Evolutionary conservation across 2,888 invertebrate genomes (phyloP).

Genomic region (Eristalis intricaria): DNA sequence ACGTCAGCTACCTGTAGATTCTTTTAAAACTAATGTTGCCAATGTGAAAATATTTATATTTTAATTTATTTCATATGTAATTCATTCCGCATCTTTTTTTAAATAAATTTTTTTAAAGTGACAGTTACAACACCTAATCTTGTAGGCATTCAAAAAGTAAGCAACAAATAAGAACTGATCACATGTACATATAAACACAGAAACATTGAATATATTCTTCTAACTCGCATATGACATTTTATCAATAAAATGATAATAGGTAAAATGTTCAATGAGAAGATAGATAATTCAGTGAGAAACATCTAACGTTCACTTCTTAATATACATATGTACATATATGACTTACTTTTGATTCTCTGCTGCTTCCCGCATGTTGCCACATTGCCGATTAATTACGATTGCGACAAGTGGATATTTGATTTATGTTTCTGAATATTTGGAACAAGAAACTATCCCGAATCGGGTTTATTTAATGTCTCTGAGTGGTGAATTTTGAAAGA

Average conservation of each 20-base stretch:
- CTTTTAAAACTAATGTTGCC: too few relatives aligned
- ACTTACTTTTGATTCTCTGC: constrained; percentile 69
- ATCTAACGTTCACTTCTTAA: constrained; percentile 32
- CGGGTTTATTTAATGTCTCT: constrained; percentile 39
- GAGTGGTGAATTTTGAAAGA: constrained; percentile 55
- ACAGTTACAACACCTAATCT: not conserved
- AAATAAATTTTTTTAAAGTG: not conserved
- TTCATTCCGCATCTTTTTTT: too few relatives aligned
- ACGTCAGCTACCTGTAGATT: too few relatives aligned
- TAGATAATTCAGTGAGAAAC: constrained; percentile 15
- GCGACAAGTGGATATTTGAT: constrained; percentile 55
- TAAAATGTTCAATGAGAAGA: constrained; percentile 18
- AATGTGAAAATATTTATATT: too few relatives aligned
- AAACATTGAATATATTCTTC: not conserved
- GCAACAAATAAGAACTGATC: not conserved
- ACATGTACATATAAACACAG: not conserved
- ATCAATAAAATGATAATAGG: not conserved
- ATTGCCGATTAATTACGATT: constrained; percentile 64
- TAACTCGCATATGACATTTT: not conserved
- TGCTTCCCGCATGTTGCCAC: constrained; percentile 71
- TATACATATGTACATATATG: constrained; percentile 30
- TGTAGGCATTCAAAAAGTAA: not conserved
- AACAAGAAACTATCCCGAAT: constrained; percentile 39
- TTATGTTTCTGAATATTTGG: constrained; percentile 40
- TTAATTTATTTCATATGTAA: too few relatives aligned